phyloP scores from a whole-genome alignment of 1,140 invertebrate species.

The Bombus ignitus region DNA sequence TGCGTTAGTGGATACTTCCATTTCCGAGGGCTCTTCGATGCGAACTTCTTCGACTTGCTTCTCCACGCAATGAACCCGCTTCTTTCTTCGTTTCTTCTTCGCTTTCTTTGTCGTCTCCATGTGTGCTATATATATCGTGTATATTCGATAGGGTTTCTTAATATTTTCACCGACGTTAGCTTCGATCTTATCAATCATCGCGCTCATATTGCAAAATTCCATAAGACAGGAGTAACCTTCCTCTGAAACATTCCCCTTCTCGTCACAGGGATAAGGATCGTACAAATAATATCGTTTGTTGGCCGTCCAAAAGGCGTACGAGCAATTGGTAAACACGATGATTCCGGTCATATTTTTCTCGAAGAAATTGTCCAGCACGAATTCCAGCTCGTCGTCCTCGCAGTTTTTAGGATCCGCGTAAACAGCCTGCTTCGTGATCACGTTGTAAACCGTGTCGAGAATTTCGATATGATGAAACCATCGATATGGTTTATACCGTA shows the following conservation, averaged over 20 bases:
- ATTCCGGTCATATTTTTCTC: slow-evolving; percentile 73
- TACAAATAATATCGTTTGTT: slow-evolving; percentile 73
- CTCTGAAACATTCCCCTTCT: slow-evolving; percentile 58
- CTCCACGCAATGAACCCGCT: slow-evolving; percentile 14
- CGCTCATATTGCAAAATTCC: slow-evolving; percentile 58
- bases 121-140: slow-evolving; percentile 71
- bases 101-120: slow-evolving; percentile 58
- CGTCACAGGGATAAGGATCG: slow-evolving; percentile 78
- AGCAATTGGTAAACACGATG: slow-evolving; percentile 71
- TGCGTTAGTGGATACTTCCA: not conserved
- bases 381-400: slow-evolving; percentile 57
- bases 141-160: slow-evolving; percentile 69
- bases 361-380: slow-evolving; percentile 63
- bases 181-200: slow-evolving; percentile 68
- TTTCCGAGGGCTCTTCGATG: not conserved
- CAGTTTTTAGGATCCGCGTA: slow-evolving; percentile 70
- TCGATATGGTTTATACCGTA: slow-evolving; percentile 70
- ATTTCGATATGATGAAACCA: slow-evolving; percentile 73
- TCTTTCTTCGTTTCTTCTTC: slow-evolving; percentile 38
- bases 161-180: slow-evolving; percentile 60
- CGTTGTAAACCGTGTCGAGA: slow-evolving; percentile 65
- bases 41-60: slow-evolving; percentile 3
- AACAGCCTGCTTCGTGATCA: slow-evolving; percentile 71
- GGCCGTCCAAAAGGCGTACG: slow-evolving; percentile 75
- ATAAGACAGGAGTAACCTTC: slow-evolving; percentile 72